Conservation (phyloP, 1,140 invertebrate species). For the Parasteatoda tepidariorum region DNA sequence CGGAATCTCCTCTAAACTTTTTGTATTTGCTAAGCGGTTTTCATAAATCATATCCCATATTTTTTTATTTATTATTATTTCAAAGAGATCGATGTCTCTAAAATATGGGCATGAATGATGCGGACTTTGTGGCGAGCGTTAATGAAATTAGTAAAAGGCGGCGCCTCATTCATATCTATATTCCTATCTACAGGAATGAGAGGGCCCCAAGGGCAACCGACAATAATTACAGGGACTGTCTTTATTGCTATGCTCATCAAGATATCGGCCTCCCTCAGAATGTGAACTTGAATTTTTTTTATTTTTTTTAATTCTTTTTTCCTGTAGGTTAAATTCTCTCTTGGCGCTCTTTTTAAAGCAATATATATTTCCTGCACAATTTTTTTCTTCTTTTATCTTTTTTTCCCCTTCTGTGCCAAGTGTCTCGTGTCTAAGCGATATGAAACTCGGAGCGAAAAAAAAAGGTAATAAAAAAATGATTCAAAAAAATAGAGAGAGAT, state of each 20-base stretch:
- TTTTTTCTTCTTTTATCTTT: not conserved
- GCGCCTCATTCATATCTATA: conserved; percentile 8
- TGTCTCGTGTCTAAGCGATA: not conserved
- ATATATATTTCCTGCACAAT: not conserved
- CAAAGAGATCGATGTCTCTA: not conserved
- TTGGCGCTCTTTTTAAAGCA: not conserved
- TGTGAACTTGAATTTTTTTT: conserved; percentile 6
- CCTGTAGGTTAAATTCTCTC: not conserved
- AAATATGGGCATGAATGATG: not conserved
- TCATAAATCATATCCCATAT: too few relatives aligned
- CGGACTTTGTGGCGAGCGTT: not conserved
- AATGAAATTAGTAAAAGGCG: conserved; percentile 33
- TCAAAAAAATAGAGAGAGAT: not conserved
- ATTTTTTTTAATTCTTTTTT: not conserved
- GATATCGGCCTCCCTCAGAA: not conserved
- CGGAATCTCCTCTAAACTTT: too few relatives aligned
- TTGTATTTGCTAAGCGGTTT: too few relatives aligned
- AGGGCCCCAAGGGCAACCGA: conserved; percentile 10
- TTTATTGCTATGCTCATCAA: not conserved
- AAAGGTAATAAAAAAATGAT: not conserved
- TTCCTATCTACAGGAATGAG: conserved; percentile 4
- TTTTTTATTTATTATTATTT: too few relatives aligned
- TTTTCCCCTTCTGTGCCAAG: too few relatives aligned
- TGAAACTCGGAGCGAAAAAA: not conserved
- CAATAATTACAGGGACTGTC: conserved; percentile 18